These are phyloP conservation scores for Gymnoscelis rufifasciata DNA, from an alignment of 2,888 invertebrate species.

Conservation along the genomic window DNA sequence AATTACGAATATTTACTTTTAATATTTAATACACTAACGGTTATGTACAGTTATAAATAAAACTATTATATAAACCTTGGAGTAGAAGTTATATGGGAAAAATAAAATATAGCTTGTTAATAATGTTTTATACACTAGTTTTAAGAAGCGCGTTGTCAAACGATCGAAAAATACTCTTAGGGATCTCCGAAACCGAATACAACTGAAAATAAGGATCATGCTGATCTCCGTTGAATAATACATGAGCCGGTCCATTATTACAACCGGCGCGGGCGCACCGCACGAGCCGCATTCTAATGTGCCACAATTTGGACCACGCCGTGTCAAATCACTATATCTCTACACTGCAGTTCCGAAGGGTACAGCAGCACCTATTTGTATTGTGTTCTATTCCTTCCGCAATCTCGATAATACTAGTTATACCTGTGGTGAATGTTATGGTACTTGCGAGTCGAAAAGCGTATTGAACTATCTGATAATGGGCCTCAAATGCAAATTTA, in stretches of 20 bases:
- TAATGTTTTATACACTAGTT: too few relatives aligned
- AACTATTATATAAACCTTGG: too few relatives aligned
- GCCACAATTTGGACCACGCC: slow-evolving; percentile 48
- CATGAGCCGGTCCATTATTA: slow-evolving; percentile 65
- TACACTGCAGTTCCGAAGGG: slow-evolving; percentile 51
- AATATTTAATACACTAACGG: too few relatives aligned
- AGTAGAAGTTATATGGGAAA: too few relatives aligned
- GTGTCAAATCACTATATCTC: slow-evolving; percentile 58
- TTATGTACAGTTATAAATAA: too few relatives aligned
- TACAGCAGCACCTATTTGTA: slow-evolving; percentile 43
- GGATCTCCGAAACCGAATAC: slow-evolving; percentile 32
- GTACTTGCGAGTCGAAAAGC: slow-evolving; percentile 17
- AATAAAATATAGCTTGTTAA: too few relatives aligned
- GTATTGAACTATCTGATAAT: slow-evolving; percentile 24
- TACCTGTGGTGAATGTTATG: too few relatives aligned
- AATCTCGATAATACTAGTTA: slow-evolving; percentile 30
- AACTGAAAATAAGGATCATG: slow-evolving; percentile 51
- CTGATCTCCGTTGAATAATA: slow-evolving; percentile 64
- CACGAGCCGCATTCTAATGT: slow-evolving; percentile 76
- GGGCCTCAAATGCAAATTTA: slow-evolving; percentile 36
- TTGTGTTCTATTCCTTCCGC: slow-evolving; percentile 38
- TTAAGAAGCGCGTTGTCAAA: too few relatives aligned
- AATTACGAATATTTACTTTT: too few relatives aligned
- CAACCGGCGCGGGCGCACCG: slow-evolving; percentile 52
- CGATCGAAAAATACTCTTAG: too few relatives aligned